Percentiles rank a stretch among this genome's conserved stretches.
phyloP scores from a whole-genome alignment of 2,113 vertebrate species.

The Ameiurus melas region DNA sequence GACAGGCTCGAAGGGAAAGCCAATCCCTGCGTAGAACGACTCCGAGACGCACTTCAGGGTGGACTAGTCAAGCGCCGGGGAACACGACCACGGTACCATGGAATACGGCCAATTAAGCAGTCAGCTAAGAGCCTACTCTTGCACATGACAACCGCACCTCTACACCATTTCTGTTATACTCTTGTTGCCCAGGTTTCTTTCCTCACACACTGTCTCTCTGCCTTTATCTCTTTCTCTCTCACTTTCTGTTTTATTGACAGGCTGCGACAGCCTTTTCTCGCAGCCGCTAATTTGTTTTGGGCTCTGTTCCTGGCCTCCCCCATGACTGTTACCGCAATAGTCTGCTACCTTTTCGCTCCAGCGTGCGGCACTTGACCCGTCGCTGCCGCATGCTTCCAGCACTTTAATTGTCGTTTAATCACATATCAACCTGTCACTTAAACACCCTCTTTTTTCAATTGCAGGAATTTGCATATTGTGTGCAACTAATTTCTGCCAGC shows the following conservation, averaged over 20 bases:
- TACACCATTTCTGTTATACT: constrained; percentile 24
- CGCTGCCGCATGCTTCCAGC: constrained; percentile 72
- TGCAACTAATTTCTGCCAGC: constrained; percentile 80
- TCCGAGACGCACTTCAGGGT: constrained; percentile 59
- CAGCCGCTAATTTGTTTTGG: constrained; percentile 75
- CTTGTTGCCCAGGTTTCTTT: constrained; percentile 50
- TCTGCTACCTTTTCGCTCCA: constrained; percentile 74
- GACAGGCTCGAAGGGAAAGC: constrained; percentile 62
- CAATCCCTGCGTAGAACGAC: constrained; percentile 59
- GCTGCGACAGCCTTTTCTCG: constrained; percentile 60
- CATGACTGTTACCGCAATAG: constrained; percentile 69
- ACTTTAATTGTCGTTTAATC: constrained; percentile 83
- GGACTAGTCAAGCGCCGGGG: constrained; percentile 43
- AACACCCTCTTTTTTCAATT: constrained; percentile 72
- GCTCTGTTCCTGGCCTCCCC: constrained; percentile 67
- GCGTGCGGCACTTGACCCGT: constrained; percentile 72
- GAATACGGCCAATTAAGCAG: constrained; percentile 50
- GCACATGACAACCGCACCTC: constrained; percentile 7
- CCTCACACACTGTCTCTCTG: not conserved
- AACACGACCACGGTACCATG: constrained; percentile 12
- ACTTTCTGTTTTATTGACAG: constrained; percentile 62
- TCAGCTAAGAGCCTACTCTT: not conserved
- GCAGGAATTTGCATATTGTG: constrained; percentile 79
- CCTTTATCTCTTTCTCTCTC: constrained; percentile 20
- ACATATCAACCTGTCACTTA: constrained; percentile 83